Evolutionary conservation across 2,113 vertebrate genomes (phyloP), one percentile per base, ranked within the genome.

Genomic region (Eptesicus fuscus): DNA sequence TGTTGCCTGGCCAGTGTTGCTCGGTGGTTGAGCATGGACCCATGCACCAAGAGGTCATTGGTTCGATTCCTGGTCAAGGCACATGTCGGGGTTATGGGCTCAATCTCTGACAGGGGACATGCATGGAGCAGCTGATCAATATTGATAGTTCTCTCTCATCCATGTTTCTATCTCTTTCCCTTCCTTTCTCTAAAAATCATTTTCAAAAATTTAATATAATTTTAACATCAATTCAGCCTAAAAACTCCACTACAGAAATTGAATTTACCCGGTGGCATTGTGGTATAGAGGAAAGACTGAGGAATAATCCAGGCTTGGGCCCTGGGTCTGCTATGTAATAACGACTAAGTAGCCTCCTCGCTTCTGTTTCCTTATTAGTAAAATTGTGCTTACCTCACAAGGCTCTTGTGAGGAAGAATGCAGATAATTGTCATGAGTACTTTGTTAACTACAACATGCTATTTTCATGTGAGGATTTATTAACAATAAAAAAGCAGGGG

Each of bases 151-250:
- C 56, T 59, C 9, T 25, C 56, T 59, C 56, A 59, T 59, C 56
- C 56, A 59, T 28, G 56, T 28, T 59, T 11, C 56, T 59, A 59
- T 59, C 18, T 59, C 49, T 49, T 49, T 49, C 20, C 23, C 23
- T 59, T 59, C 56, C 56, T 59, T 10, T 59, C 56, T 25, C 23
- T 59, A 59, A 59, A 59, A 59, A 23, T 59, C 22, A 59, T 10
- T 59, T 59, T 59, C 9, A 59, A 25, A 84, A 67, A 56, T 77
- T 87, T 80, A 90, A 71, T 87, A 25, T 18, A 85, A 71, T 77
- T 87, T 65, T 91, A 91, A 80, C 76, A 35, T 85, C 37, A 32
- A 37, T 79, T 95, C 35, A 70, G 51, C 40, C 79, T 93, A 74
- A 88, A 88, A 86, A n/a, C 51, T 87, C 28, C 59, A 83, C 32